Conservation (phyloP, 2,113 vertebrate genomes). For the Naja naja region DNA sequence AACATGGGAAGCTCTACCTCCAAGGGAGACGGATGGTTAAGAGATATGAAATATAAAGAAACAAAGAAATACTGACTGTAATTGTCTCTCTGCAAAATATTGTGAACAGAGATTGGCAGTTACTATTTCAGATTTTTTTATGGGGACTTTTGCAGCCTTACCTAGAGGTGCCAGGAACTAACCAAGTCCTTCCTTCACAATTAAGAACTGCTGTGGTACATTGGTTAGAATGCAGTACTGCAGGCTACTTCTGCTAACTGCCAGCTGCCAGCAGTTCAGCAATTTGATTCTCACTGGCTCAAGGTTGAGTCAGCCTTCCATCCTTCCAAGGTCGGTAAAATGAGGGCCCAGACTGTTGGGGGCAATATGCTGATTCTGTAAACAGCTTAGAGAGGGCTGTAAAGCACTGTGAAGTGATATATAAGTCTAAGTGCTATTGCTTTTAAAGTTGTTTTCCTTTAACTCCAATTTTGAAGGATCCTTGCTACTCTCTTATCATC, state of each 20-base stretch:
- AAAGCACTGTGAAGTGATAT: no score
- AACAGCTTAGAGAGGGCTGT: no score
- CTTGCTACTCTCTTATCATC: not conserved
- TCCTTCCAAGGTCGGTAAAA: no score
- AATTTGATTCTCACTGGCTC: no score
- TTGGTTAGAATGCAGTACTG: no score
- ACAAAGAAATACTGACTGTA: not conserved
- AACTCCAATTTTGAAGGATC: not conserved
- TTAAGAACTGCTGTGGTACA: not conserved
- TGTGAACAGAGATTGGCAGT: not conserved
- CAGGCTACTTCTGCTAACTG: no score
- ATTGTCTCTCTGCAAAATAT: not conserved
- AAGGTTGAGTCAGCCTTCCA: no score
- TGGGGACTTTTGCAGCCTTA: not conserved
- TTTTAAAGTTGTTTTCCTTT: not conserved
- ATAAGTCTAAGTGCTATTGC: no score
- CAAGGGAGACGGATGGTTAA: not conserved
- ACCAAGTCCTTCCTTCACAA: not conserved
- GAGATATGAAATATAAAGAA: not conserved
- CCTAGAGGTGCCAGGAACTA: not conserved
- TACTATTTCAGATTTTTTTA: not conserved
- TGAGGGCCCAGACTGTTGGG: no score
- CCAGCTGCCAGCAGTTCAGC: no score
- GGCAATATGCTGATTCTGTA: no score
- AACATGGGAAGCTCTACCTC: not conserved